Base-by-base conservation (phyloP, 2,888 invertebrate species). In the Corbicula japonica region DNA sequence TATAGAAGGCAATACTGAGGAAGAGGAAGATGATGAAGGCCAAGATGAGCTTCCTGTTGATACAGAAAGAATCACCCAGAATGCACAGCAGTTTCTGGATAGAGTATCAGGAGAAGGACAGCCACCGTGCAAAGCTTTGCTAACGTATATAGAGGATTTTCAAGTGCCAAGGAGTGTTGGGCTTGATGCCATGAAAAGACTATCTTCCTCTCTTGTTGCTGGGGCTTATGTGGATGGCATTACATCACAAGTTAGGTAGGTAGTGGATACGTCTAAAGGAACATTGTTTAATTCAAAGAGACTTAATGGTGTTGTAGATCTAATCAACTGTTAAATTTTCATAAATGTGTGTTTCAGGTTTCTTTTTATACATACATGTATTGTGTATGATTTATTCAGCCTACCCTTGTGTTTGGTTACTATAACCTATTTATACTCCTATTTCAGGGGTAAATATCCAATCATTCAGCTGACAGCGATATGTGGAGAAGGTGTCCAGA, bases 161-260 rank as follows among this genome's bases (percentile, higher is more conserved):
- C 73, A 71, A 34, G 84, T 86, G 65, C 86, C 87, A 15, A 83
- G 85, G 32, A 85, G 84, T 41, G 68, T 88, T 46, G 83, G 88
- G 6, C 78, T 80, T 34, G 75, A 84, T 10, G 54, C 89, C 23
- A 41, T 86, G 72, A 71, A 83, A 52, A 46, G 82, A 56, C 87
- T 87, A 52, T 62, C 78, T 18, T 68, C 81, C 38, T 76, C 86
- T 18, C 75, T 89, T 5, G 60, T 91, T 18, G 90, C 89, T 26
- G 91, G 91, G 1, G 91, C 89, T 38, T 88, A 86, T 82, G 88
- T 91, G 23, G 89, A 90, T 62, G 81, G 79, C 56, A 63, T 88
- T 2, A 70, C 81, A n/a, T 60, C 54, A 10, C n/a, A 32, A 21
- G 32, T 6, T 21, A 2, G 4, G 56, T 56, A 32, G 35, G 56